Base-by-base conservation (phyloP, 2,797 vertebrate genomes). In the Pangasius sanitwongsei region DNA sequence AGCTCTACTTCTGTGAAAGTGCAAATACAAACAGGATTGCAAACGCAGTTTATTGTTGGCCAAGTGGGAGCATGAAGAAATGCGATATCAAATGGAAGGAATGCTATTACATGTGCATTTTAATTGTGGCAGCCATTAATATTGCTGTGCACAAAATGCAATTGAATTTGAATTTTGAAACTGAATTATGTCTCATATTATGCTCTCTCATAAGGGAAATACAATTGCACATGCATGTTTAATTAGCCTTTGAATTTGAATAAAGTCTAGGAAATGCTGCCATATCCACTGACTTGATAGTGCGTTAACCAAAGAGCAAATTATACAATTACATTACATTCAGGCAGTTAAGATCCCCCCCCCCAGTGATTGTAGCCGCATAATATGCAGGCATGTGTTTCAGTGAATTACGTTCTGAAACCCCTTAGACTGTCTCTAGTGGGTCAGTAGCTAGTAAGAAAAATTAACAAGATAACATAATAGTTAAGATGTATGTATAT, bases 131-230 rank as follows among this genome's bases (percentile, higher is more conserved):
- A 12, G 57, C 57, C 34, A 41, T 41, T 83, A 41, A 41, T 57
- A 31, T 83, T 8, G 59, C 81, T 63, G 81, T 41, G 23, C 81
- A 48, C 57, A 65, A 44, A 28, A 41, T 28, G 37, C 23, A 28
- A 7, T 13, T 50, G 20, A 61, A 57, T 57, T 34, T 80, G 77
- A 77, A 80, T 80, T 59, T 34, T 3, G n/a, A 53, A 34, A 57
- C 31, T 57, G 6, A 78, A 31, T 78, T n/a, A 78, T 53, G n/a
- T 57, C 31, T 81, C 50, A 20, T 6, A 18, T 31, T 31, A 78
- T 80, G 50, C 28, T 31, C n/a, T 53, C 50, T 59, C 20, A 82
- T 61, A 15, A 82, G 34, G 55, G 81, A 83, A 83, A 83, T 65
- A 83, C 37, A 65, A 65, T 63, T 63, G 6, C 23, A n/a, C 59